Evolutionary conservation across 2,113 vertebrate genomes (phyloP).

Genomic region (Orientallactaga bullata): DNA sequence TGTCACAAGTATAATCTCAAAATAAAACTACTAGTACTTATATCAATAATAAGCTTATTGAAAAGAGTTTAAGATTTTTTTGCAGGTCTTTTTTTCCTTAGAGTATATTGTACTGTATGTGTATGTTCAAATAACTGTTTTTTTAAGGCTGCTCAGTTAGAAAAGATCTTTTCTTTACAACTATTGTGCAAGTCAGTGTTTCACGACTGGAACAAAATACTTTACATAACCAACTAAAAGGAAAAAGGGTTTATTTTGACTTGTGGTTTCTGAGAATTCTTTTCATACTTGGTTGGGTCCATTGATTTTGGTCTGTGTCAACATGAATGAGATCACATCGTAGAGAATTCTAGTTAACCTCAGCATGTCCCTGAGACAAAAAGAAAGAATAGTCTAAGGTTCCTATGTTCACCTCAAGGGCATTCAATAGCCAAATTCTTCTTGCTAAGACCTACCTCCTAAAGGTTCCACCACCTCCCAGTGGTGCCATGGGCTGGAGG

Average conservation of each 20-base stretch:
- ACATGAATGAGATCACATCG: not conserved
- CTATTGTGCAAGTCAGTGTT: not conserved
- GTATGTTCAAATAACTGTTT: not conserved
- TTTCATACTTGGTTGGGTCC: not conserved
- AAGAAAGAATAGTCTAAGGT: not conserved
- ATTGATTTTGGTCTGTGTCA: not conserved
- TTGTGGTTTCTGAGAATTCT: not conserved
- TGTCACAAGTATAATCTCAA: not conserved
- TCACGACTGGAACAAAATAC: not conserved
- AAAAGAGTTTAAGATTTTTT: not conserved
- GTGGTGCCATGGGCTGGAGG: not conserved
- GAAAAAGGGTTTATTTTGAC: not conserved
- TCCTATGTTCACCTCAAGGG: not conserved
- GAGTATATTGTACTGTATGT: not conserved
- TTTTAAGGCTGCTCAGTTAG: not conserved
- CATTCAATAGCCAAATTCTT: not conserved
- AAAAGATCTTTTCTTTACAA: not conserved
- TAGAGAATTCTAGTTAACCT: not conserved
- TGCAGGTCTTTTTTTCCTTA: not conserved
- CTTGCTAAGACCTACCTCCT: not conserved
- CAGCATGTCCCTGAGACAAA: not conserved
- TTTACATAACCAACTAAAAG: not conserved
- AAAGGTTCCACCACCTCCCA: not conserved
- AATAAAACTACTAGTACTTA: constrained; percentile 23
- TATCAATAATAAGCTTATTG: not conserved